phyloP scores from a whole-genome alignment of 2,113 vertebrate genomes.

The Trochalopteron elliotii region DNA sequence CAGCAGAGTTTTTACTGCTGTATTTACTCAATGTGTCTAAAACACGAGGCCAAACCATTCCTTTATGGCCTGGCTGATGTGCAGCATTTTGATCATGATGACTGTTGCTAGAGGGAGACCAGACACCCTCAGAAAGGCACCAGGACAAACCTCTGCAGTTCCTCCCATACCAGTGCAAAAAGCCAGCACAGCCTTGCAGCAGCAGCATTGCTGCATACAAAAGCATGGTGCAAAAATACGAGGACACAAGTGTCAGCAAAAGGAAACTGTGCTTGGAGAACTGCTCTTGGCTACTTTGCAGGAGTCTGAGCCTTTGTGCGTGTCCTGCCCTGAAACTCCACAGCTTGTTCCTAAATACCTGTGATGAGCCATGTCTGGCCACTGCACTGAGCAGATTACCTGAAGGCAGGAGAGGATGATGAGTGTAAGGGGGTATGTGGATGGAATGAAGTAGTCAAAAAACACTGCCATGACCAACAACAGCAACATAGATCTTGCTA shows the following conservation, averaged over 20 bases:
- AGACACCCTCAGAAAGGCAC: neutral
- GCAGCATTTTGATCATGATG: neutral
- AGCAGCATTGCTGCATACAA: neutral
- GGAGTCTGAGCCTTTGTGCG: accelerated
- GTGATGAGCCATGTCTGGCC: neutral
- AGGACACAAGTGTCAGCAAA: neutral
- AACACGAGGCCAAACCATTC: neutral
- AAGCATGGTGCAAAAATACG: accelerated
- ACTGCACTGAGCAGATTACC: neutral
- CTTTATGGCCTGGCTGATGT: neutral
- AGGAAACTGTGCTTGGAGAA: neutral
- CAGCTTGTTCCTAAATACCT: neutral
- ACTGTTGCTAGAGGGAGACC: neutral
- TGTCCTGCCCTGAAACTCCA: neutral
- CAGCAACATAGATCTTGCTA: neutral
- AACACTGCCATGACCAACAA: neutral
- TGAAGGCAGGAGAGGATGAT: neutral
- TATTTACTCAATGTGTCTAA: neutral
- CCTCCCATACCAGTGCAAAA: accelerated
- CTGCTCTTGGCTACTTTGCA: neutral
- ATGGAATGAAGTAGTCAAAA: neutral
- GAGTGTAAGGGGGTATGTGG: neutral
- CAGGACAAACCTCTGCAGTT: neutral
- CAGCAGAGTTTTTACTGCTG: neutral
- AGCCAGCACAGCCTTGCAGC: neutral